Evolutionary conservation across 2,797 vertebrate species (phyloP).

Genomic region (Meda fulgida): DNA sequence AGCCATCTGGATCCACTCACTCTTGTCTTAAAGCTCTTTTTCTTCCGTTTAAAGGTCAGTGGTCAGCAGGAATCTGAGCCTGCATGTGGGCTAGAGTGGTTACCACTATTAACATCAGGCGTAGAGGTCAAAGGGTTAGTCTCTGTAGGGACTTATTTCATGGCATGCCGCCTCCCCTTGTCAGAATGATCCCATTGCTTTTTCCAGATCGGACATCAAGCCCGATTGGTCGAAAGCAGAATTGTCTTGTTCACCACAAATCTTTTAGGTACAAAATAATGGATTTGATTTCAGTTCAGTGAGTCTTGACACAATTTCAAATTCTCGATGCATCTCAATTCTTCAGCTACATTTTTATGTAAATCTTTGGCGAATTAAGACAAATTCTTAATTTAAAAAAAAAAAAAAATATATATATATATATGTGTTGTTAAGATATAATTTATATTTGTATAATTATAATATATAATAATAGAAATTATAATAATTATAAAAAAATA

Average conservation of each 20-base stretch:
- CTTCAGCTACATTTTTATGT: neutral
- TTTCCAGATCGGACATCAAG: slow-evolving; percentile 22
- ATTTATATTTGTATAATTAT: neutral
- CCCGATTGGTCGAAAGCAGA: slow-evolving; percentile 4
- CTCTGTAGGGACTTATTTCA: slow-evolving; percentile 37
- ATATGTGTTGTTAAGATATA: neutral
- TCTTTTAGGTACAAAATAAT: neutral
- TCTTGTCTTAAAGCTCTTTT: slow-evolving; percentile 10
- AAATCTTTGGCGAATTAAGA: neutral
- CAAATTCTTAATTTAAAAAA: neutral
- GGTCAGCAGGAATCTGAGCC: slow-evolving; percentile 38
- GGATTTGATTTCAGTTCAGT: neutral
- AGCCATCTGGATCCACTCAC: slow-evolving; percentile 29
- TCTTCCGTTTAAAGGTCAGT: slow-evolving; percentile 27
- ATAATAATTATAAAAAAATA: neutral
- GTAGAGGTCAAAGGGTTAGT: slow-evolving; percentile 41
- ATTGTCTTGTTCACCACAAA: slow-evolving; percentile 1
- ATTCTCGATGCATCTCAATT: neutral
- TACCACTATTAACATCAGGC: slow-evolving; percentile 22
- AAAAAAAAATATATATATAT: neutral
- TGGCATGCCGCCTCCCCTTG: slow-evolving; percentile 20
- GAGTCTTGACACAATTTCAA: neutral
- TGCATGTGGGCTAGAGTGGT: slow-evolving; percentile 34
- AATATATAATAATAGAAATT: neutral
- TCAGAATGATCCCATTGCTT: slow-evolving; percentile 48